Base-by-base conservation (phyloP, 2,113 vertebrate genomes). In the Theropithecus gelada region DNA sequence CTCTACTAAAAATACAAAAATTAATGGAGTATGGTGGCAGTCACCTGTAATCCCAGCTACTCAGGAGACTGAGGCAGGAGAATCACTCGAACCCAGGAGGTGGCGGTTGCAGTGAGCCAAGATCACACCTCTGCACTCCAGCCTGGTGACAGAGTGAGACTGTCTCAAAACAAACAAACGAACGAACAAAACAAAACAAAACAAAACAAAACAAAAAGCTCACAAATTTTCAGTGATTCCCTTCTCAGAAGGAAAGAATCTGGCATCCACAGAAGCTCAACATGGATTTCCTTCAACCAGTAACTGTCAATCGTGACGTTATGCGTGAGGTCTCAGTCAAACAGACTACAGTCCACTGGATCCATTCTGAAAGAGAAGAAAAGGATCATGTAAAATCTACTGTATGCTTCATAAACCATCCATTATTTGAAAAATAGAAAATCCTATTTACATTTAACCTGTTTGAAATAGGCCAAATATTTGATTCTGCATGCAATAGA, bases 371-470 rank as follows among this genome's bases (percentile, higher is more conserved):
- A 61, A 38, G 70, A 59, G 35, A 35, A 13, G 76, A 11, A 22
- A 9, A n/a, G 40, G 17, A n/a, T 6, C 0, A 4, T 0, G 18
- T 1, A 10, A 45, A 13, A n/a, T 3, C 55, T 18, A 43, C 0
- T 16, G 30, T 22, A 3, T 11, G 14, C 18, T 61, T 64, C 40
- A 30, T 8, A 76, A 22, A 88, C 22, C 0, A 12, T 27, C 86
- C 92, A 25, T 66, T 79, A n/a, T 38, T 10, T 84, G 79, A 88
- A 94, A 93, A 85, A 81, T 80, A 95, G 43, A 94, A 86, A 97
- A 78, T 94, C 94, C 93, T 89, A 97, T 86, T 97, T 85, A 57
- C 91, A 82, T 35, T 3, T 43, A 91, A 78, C 82, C 93, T 10
- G 0, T 85, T 35, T 83, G 93, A 85, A 97, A 78, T 93, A 97